Percentiles rank a stretch among this genome's conserved stretches.
Evolutionary conservation across 35 echinoderm and acorn worm species (phyloP).

Genomic region (Ophiothrix spiculata): DNA sequence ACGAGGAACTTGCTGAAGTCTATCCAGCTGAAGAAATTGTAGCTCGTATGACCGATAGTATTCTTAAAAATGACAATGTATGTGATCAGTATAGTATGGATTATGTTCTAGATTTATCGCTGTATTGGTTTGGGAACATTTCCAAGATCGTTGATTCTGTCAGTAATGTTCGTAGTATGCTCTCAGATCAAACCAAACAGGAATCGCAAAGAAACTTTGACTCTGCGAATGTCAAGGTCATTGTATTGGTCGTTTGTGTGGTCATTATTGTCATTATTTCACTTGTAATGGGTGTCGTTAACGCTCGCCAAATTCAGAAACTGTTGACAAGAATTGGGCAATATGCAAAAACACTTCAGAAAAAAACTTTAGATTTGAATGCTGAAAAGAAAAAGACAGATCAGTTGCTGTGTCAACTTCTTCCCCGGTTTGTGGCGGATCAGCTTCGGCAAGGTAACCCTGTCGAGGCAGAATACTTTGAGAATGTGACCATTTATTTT

Average conservation of each 20-base stretch:
- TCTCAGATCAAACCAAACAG: not conserved
- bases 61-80: not conserved
- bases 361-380: constrained; percentile 49
- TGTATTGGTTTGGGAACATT: not conserved
- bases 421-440: constrained; percentile 62
- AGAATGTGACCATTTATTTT: constrained; percentile 66
- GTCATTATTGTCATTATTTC: not conserved
- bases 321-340: not conserved
- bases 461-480: constrained; percentile 66
- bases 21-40: not conserved
- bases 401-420: constrained; percentile 68
- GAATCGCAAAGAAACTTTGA: not conserved
- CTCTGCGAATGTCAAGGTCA: not conserved
- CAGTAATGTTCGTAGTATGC: not conserved
- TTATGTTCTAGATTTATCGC: not conserved
- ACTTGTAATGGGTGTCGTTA: not conserved
- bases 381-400: constrained; percentile 70
- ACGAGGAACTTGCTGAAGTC: not conserved
- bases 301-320: not conserved
- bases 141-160: not conserved
- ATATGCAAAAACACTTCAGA: not conserved
- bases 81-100: not conserved
- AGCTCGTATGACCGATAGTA: not conserved
- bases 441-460: constrained; percentile 50
- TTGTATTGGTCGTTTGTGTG: not conserved